These are phyloP conservation scores for Sinodicranocentrus sp. DNA, from an alignment of 2,888 invertebrate genomes.

Conservation along the genomic window DNA sequence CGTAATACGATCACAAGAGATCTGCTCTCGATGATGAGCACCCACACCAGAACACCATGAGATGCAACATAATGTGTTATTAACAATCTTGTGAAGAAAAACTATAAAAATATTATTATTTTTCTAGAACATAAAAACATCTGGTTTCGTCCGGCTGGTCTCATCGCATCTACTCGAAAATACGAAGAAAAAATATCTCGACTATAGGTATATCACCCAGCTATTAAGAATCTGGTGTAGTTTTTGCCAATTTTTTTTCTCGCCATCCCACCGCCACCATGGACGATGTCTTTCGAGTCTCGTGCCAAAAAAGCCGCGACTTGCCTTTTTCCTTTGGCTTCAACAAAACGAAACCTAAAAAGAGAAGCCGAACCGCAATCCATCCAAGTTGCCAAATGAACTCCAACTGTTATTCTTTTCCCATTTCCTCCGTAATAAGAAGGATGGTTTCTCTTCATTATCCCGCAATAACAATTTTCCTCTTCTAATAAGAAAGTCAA, in stretches of 20 bases:
- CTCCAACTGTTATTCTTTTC: conserved; percentile 17
- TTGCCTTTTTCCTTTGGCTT: not conserved
- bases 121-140: not conserved
- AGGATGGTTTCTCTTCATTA: conserved; percentile 3
- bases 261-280: not conserved
- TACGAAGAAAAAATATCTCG: not conserved
- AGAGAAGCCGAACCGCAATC: not conserved
- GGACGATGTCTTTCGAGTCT: not conserved
- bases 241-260: not conserved
- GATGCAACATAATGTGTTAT: not conserved
- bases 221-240: not conserved
- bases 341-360: not conserved
- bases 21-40: not conserved
- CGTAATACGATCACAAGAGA: not conserved
- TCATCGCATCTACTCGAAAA: not conserved
- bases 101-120: conserved; percentile 16
- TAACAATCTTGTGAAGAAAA: not conserved
- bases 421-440: conserved; percentile 3
- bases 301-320: conserved; percentile 6
- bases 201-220: no score
- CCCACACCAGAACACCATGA: not conserved
- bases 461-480: conserved; percentile 4
- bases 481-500: conserved; percentile 20
- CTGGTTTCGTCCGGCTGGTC: not conserved
- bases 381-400: conserved; percentile 10